These are phyloP conservation scores for Chaetogeoica ovagalla DNA, from an alignment of 2,888 invertebrate genomes.

Conservation along the genomic window DNA sequence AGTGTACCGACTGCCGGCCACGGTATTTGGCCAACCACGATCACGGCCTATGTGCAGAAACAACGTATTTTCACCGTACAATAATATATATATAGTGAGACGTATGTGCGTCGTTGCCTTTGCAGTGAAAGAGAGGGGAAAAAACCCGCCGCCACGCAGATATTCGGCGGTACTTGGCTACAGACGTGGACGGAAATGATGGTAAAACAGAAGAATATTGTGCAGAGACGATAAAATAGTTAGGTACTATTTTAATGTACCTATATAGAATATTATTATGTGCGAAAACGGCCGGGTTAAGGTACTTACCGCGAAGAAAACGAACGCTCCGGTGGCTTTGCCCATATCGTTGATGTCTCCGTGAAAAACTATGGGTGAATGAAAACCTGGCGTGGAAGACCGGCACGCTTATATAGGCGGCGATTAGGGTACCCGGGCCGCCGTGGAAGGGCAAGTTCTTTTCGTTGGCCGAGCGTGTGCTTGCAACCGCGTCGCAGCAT, in stretches of 20 bases:
- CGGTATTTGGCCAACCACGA: background rate
- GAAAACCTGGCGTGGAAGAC: background rate
- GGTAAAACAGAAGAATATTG: too few species aligned
- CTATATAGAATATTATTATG: too few species aligned
- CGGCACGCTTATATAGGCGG: slow-evolving; percentile 20
- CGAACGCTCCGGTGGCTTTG: background rate
- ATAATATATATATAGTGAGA: too few species aligned
- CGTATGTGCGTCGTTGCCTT: too few species aligned
- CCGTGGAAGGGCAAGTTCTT: slow-evolving; percentile 6
- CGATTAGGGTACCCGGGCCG: background rate
- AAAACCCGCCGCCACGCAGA: too few species aligned
- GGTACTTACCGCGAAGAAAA: slow-evolving; percentile 11
- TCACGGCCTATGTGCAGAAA: background rate
- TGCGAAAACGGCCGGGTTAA: too few species aligned
- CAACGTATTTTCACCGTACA: too few species aligned
- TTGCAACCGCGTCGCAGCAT: background rate
- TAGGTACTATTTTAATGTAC: too few species aligned
- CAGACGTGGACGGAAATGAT: too few species aligned
- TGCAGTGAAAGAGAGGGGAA: too few species aligned
- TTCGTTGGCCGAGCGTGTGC: background rate
- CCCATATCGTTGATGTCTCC: background rate
- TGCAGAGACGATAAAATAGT: too few species aligned
- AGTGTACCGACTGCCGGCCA: background rate
- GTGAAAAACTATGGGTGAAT: background rate
- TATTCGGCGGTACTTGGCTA: too few species aligned